phyloP scores from a whole-genome alignment of 2,888 invertebrate species.

The Autographa pulchrina region DNA sequence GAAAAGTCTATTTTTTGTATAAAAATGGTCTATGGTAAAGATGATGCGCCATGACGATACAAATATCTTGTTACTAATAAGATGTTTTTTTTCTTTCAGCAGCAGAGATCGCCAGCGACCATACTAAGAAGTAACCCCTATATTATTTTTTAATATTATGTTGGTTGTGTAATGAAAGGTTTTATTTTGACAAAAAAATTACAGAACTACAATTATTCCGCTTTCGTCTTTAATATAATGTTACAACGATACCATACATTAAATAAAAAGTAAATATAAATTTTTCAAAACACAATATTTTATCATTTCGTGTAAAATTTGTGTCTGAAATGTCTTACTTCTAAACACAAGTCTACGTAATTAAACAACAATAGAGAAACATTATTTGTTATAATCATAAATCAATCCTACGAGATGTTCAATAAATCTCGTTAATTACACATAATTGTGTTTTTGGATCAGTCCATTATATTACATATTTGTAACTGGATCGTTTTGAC shows the following conservation, averaged over 20 bases:
- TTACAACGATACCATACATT: background rate
- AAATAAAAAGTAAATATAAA: background rate
- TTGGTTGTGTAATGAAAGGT: conserved; percentile 56
- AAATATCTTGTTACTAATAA: conserved; percentile 3
- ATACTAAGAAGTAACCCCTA: conserved; percentile 58
- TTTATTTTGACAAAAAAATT: conserved; percentile 58
- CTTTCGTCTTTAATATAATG: background rate
- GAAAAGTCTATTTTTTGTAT: too few relatives aligned
- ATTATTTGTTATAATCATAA: too few relatives aligned
- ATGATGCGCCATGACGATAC: too few relatives aligned
- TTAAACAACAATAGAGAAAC: background rate
- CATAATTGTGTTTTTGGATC: too few relatives aligned
- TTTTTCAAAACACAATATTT: too few relatives aligned
- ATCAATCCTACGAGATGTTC: too few relatives aligned
- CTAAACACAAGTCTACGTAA: background rate
- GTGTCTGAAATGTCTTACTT: too few relatives aligned
- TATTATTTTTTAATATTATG: conserved; percentile 33
- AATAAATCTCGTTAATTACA: too few relatives aligned
- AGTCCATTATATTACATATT: conserved; percentile 8
- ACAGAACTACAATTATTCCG: conserved; percentile 15
- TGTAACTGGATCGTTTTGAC: conserved; percentile 25
- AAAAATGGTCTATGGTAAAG: too few relatives aligned
- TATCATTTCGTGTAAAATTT: too few relatives aligned
- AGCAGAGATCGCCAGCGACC: conserved; percentile 82
- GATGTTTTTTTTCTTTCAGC: conserved; percentile 77